These are phyloP conservation scores for Stenodera caucasica DNA, from an alignment of 2,888 invertebrate genomes.

Conservation along the genomic window DNA sequence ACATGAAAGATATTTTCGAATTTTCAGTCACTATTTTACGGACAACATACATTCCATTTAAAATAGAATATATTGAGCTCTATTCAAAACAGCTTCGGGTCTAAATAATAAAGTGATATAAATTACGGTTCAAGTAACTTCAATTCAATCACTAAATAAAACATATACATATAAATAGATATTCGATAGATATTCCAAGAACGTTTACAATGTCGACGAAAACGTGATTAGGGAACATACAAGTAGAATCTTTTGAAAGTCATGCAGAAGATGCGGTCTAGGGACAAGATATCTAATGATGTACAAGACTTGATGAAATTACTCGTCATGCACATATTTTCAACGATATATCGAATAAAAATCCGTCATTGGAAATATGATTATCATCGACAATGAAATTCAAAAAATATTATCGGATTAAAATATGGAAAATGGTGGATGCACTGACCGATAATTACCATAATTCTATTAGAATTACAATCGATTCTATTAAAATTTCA, in stretches of 20 bases:
- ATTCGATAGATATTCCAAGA: slow-evolving; percentile 25
- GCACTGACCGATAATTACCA: neutral
- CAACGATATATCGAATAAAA: neutral
- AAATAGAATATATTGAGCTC: slow-evolving; percentile 4
- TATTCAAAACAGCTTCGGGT: slow-evolving; percentile 13
- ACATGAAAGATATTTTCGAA: neutral
- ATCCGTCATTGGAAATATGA: neutral
- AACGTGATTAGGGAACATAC: neutral
- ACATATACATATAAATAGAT: slow-evolving; percentile 15
- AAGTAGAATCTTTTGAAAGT: neutral
- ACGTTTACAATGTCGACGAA: slow-evolving; percentile 16
- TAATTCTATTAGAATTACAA: too few relatives aligned
- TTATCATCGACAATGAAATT: too few relatives aligned
- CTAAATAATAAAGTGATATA: slow-evolving; percentile 16
- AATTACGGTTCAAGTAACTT: slow-evolving; percentile 20
- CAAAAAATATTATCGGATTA: too few relatives aligned
- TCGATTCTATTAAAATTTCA: too few relatives aligned
- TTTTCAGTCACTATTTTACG: too few relatives aligned
- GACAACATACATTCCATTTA: slow-evolving; percentile 16
- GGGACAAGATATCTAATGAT: neutral
- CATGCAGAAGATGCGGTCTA: neutral
- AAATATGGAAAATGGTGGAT: neutral
- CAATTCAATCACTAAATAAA: slow-evolving; percentile 23
- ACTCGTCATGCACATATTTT: neutral
- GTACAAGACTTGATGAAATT: neutral